Evolutionary conservation across 1,140 invertebrate species (phyloP), one percentile per base, ranked within the genome.

Genomic region (Plectus sambesii): DNA sequence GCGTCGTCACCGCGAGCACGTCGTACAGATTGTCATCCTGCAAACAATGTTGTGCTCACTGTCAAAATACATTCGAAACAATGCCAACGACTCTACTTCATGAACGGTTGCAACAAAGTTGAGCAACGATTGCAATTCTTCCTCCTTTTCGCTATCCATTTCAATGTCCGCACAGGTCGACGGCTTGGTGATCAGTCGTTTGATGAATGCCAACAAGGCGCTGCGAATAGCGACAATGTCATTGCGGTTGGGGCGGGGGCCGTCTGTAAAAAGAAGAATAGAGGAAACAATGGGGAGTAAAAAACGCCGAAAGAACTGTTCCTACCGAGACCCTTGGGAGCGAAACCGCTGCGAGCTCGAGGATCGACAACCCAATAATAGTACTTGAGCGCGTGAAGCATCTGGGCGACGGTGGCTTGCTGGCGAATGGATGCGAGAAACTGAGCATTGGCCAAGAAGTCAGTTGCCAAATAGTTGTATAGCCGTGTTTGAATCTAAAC

Each of bases 301-400:
- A n/a, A n/a, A n/a, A n/a, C n/a, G n/a, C n/a, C n/a, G n/a, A n/a
- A n/a, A n/a, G n/a, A n/a, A n/a, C n/a, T n/a, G n/a, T n/a, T n/a
- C n/a, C n/a, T n/a, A n/a, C n/a, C n/a, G n/a, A n/a, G n/a, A n/a
- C n/a, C n/a, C n/a, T n/a, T n/a, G n/a, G n/a, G n/a, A n/a, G n/a
- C n/a, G n/a, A n/a, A n/a, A n/a, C n/a, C n/a, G n/a, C n/a, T n/a
- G 69, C 90, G 88, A 29, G 85, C 79, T 56, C 84, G 77, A 1
- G 92, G 92, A 78, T 90, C 93, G 2, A 86, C 83, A 12, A 98
- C 85, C 90, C 92, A 98, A 70, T 98, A 98, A 73, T 96, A 98
- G 69, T 89, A 94, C 74, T 98, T 98, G 25, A 99, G 76, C 0
- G 93, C 90, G 69, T 99, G 90, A 53, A 98, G 87, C 0, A 90